These are phyloP conservation scores for Paramuricea clavata DNA, from an alignment of 92 coral and sea anemone species.

Conservation along the genomic window DNA sequence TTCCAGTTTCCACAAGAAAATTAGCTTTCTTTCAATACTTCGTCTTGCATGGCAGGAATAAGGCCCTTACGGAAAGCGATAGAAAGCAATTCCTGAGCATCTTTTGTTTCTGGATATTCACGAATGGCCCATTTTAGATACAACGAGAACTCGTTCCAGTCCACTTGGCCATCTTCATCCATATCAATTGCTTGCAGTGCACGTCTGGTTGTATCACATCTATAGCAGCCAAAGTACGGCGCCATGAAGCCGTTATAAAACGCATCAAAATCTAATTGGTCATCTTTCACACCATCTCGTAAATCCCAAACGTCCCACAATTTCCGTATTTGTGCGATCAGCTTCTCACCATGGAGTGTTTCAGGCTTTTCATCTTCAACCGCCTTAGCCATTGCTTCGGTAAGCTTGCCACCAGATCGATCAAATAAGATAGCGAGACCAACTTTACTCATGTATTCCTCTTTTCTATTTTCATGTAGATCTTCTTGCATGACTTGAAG, in stretches of 20 bases:
- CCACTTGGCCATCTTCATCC: constrained; percentile 77
- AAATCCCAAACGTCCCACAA: constrained; percentile 72
- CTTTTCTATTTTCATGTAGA: no score
- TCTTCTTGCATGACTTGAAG: constrained; percentile 58
- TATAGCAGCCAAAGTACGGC: no score
- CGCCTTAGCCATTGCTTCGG: constrained; percentile 53
- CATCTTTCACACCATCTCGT: constrained; percentile 56
- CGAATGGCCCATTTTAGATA: constrained; percentile 84
- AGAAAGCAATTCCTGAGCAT: constrained; percentile 76
- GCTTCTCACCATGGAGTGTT: constrained; percentile 42
- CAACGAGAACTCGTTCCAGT: constrained; percentile 76
- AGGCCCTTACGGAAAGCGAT: no score
- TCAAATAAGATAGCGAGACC: constrained; percentile 69
- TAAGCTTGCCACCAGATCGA: constrained; percentile 66
- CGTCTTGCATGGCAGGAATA: constrained; percentile 89
- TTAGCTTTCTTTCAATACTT: neutral
- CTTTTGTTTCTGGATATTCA: constrained; percentile 69
- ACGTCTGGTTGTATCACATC: constrained; percentile 60
- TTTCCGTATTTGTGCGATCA: no score
- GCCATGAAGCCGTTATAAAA: constrained; percentile 59
- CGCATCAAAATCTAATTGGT: constrained; percentile 67
- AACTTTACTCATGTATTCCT: no score
- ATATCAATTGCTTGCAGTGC: constrained; percentile 77
- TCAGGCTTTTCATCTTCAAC: constrained; percentile 56
- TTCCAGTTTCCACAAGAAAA: no score